phyloP scores from a whole-genome alignment of 2,888 invertebrate genomes.

The Ametastegia equiseti region DNA sequence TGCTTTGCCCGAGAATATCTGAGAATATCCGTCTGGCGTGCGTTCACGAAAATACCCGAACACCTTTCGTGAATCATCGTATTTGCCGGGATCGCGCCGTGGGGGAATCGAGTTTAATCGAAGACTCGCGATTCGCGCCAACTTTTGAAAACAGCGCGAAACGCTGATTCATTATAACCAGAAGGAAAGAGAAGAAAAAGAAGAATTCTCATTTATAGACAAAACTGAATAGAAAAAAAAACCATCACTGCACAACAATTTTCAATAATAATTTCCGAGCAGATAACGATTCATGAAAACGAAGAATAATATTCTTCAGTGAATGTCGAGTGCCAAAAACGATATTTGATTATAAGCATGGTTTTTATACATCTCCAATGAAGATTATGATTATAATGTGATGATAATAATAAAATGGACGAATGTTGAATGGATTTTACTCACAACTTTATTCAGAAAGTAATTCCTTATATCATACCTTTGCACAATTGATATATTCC shows the following conservation, averaged over 20 bases:
- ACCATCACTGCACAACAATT: not conserved
- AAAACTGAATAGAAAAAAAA: not conserved
- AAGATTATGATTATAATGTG: no score
- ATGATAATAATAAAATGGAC: no score
- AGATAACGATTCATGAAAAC: not conserved
- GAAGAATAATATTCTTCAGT: no score
- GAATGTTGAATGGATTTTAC: not conserved
- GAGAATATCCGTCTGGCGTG: constrained; percentile 47
- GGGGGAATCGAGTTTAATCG: constrained; percentile 4
- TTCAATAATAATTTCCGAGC: not conserved
- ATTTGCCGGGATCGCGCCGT: not conserved
- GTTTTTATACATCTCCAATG: no score
- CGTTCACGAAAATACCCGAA: constrained; percentile 36
- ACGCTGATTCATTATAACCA: not conserved
- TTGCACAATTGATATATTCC: constrained; percentile 28
- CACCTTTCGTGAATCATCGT: not conserved
- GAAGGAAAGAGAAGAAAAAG: no score
- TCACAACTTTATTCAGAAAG: constrained; percentile 41
- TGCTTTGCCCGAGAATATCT: constrained; percentile 25
- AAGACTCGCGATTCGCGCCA: not conserved
- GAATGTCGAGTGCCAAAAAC: no score
- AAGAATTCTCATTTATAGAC: no score
- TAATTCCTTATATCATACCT: constrained; percentile 14
- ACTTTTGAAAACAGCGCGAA: not conserved
- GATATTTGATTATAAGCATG: no score